Evolutionary conservation across 1,140 invertebrate species (phyloP).

Genomic region (Brachionus sp.): DNA sequence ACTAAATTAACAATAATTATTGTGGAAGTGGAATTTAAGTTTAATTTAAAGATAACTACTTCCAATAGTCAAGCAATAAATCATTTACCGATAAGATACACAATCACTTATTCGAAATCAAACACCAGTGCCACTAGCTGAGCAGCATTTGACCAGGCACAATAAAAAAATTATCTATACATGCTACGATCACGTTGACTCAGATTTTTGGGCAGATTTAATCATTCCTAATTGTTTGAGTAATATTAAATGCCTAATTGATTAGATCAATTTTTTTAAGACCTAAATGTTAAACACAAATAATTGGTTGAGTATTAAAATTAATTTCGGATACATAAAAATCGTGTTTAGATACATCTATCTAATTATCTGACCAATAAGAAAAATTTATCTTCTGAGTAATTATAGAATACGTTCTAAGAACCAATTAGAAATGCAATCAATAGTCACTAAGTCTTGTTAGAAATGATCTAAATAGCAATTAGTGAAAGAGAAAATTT

Average conservation of each 20-base stretch:
- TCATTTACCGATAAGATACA: slow-evolving; percentile 8
- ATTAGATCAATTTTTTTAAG: background rate
- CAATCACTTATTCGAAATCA: background rate
- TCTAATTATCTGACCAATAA: slow-evolving; percentile 33
- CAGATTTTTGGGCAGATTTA: background rate
- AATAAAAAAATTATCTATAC: background rate
- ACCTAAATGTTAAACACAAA: slow-evolving; percentile 1
- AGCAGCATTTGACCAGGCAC: background rate
- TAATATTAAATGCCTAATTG: background rate
- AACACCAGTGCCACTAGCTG: background rate
- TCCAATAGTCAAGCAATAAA: background rate
- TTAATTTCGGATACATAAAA: slow-evolving; percentile 15
- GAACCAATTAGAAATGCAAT: slow-evolving; percentile 29
- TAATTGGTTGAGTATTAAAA: slow-evolving; percentile 12
- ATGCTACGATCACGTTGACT: background rate
- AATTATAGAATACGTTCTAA: background rate
- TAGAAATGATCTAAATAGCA: background rate
- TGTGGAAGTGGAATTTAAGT: background rate
- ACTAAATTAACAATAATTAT: background rate
- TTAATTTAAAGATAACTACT: background rate
- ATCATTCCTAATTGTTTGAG: slow-evolving; percentile 10
- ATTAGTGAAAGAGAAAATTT: background rate
- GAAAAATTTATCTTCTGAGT: background rate
- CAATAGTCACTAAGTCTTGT: background rate
- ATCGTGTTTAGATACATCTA: slow-evolving; percentile 6